These are phyloP conservation scores for Seladonia tumulorum DNA, from an alignment of 2,888 invertebrate species.

Conservation along the genomic window DNA sequence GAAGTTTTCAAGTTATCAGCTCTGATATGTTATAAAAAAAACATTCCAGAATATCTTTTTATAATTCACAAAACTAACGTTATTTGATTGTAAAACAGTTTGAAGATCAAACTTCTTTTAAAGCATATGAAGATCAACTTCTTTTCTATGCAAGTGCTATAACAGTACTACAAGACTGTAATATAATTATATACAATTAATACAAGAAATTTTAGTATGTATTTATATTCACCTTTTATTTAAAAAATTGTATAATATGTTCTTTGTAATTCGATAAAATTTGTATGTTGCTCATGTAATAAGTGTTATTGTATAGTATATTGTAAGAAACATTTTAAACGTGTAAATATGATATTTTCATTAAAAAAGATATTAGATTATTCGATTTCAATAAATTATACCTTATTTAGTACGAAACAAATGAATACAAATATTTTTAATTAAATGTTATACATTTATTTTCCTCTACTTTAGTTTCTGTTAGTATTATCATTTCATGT, in stretches of 20 bases:
- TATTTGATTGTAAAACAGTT: neutral
- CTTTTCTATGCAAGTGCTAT: neutral
- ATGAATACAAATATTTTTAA: neutral
- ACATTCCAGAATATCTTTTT: constrained; percentile 32
- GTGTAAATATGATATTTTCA: constrained; percentile 16
- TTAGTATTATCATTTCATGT: neutral
- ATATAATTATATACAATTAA: constrained; percentile 33
- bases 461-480: no score
- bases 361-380: constrained; percentile 6
- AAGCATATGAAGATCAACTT: neutral
- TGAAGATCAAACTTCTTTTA: no score
- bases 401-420: constrained; percentile 19
- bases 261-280: constrained; percentile 17
- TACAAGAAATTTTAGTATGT: constrained; percentile 15
- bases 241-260: constrained; percentile 32
- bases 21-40: constrained; percentile 22
- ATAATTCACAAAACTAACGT: neutral
- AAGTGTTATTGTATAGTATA: constrained; percentile 16
- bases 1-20: constrained; percentile 86
- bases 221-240: constrained; percentile 26
- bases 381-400: neutral
- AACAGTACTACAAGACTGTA: constrained; percentile 19
- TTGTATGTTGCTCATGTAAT: constrained; percentile 24
- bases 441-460: neutral
- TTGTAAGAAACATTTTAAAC: constrained; percentile 27